phyloP scores from a whole-genome alignment of 1,140 invertebrate species.

The Uloborus diversus region DNA sequence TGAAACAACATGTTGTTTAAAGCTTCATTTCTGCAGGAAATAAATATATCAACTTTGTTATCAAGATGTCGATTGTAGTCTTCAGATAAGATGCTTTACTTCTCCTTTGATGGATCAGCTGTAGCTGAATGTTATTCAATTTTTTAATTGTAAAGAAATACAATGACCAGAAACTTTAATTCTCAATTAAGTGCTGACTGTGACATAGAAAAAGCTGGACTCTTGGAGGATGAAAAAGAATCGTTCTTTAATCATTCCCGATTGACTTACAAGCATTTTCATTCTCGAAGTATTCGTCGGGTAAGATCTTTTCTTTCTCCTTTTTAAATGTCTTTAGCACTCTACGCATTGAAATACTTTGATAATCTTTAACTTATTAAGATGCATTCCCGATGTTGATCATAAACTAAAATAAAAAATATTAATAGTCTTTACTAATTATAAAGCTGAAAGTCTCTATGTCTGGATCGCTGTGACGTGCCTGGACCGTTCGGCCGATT shows the following conservation, averaged over 20 bases:
- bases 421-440: background rate
- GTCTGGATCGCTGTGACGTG: too few relatives aligned
- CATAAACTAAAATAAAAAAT: background rate
- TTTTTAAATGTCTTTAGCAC: too few relatives aligned
- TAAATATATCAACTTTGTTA: too few relatives aligned
- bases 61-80: too few relatives aligned
- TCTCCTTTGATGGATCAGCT: too few relatives aligned
- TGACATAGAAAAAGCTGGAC: conserved; percentile 22
- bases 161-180: conserved; percentile 30
- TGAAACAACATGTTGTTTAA: too few relatives aligned
- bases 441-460: too few relatives aligned
- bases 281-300: conserved; percentile 27
- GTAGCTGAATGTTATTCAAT: too few relatives aligned
- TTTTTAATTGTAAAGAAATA: background rate
- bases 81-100: too few relatives aligned
- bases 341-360: too few relatives aligned
- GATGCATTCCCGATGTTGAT: background rate
- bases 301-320: conserved; percentile 1
- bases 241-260: background rate
- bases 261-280: background rate
- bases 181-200: conserved; percentile 1
- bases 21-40: too few relatives aligned
- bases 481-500: too few relatives aligned
- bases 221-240: conserved; percentile 19
- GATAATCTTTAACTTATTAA: background rate